Conservation (phyloP, 2,888 invertebrate species). For the Beris chalybata region DNA sequence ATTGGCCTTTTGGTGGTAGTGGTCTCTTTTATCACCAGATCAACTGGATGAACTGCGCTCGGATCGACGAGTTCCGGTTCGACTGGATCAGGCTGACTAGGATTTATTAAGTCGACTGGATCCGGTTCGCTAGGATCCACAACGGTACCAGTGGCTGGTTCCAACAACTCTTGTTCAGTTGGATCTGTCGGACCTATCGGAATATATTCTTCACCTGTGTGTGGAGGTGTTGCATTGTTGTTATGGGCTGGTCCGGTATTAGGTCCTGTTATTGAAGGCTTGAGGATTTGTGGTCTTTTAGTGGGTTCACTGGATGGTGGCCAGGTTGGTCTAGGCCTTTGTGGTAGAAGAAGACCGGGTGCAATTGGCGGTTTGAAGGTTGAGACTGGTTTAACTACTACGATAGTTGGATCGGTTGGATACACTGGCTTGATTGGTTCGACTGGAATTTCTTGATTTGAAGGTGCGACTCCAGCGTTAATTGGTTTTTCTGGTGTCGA, state of each 20-base stretch:
- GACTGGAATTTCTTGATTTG: not conserved
- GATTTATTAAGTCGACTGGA: slow-evolving; percentile 10
- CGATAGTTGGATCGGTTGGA: slow-evolving; percentile 14
- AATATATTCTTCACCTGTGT: too few species aligned
- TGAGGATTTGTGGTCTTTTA: not conserved
- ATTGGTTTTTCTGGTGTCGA: not conserved
- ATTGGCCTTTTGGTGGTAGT: too few species aligned
- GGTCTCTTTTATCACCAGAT: too few species aligned
- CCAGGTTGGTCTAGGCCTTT: not conserved
- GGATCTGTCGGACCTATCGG: slow-evolving; percentile 15
- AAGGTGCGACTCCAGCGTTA: not conserved
- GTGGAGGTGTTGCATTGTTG: not conserved
- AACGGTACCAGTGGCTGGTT: not conserved
- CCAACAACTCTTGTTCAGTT: not conserved
- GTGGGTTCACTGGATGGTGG: not conserved
- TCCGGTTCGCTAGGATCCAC: slow-evolving; percentile 15
- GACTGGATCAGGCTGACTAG: slow-evolving; percentile 16
- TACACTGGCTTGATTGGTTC: slow-evolving; percentile 12
- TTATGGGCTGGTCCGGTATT: not conserved
- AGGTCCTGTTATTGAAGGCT: not conserved
- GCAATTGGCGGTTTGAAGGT: not conserved
- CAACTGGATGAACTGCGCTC: not conserved
- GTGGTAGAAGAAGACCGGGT: too few species aligned
- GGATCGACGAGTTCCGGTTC: not conserved
- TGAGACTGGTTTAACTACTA: not conserved